phyloP scores from a whole-genome alignment of 2,888 invertebrate species.

The Agrenia bidenticulata region DNA sequence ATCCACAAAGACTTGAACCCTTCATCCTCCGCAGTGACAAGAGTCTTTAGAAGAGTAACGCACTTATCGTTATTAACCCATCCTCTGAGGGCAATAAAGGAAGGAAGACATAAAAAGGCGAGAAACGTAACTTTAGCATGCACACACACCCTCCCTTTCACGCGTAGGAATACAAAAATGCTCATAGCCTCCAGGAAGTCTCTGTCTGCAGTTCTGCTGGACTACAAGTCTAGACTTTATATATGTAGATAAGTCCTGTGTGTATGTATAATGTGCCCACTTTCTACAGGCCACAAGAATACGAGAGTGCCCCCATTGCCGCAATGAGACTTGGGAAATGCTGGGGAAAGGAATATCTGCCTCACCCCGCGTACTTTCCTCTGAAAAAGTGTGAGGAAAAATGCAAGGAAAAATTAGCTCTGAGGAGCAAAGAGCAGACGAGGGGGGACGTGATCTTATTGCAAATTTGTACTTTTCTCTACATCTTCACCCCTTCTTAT shows the following conservation, averaged over 20 bases:
- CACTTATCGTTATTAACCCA: slow-evolving; percentile 26
- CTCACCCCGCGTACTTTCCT: not conserved
- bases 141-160: slow-evolving; percentile 9
- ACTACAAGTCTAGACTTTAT: too few species aligned
- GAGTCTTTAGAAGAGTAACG: slow-evolving; percentile 1
- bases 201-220: too few species aligned
- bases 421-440: slow-evolving; percentile 10
- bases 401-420: slow-evolving; percentile 23
- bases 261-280: too few species aligned
- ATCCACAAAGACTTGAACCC: too few species aligned
- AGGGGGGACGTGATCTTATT: slow-evolving; percentile 25
- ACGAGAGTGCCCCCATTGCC: too few species aligned
- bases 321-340: not conserved
- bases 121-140: slow-evolving; percentile 4
- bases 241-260: too few species aligned
- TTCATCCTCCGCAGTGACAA: too few species aligned
- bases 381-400: not conserved
- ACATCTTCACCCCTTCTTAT: too few species aligned
- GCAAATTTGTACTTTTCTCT: slow-evolving; percentile 25
- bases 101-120: slow-evolving; percentile 22
- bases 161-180: slow-evolving; percentile 1
- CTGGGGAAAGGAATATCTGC: not conserved
- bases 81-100: slow-evolving; percentile 22
- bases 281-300: too few species aligned
- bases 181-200: too few species aligned